Percentiles rank a stretch among this genome's conserved stretches.
Conservation (phyloP, 2,113 vertebrate species). For the Brachyhypopomus occidentalis region DNA sequence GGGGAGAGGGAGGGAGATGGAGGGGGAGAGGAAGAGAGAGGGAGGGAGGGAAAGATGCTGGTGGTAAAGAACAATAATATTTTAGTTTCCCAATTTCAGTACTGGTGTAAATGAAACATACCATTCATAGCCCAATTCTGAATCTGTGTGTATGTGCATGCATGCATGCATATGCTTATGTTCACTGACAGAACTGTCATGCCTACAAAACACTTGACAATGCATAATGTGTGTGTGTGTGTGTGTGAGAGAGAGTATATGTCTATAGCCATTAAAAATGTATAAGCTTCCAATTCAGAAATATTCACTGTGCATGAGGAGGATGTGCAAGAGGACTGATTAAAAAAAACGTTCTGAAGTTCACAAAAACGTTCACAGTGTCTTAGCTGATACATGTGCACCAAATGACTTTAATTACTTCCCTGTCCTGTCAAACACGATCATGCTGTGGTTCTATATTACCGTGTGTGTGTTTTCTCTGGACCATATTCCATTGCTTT, state of each 20-base stretch:
- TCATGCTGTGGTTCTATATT: slow-evolving; percentile 4
- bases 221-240: not conserved
- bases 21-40: no score
- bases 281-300: slow-evolving; percentile 12
- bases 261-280: slow-evolving; percentile 2
- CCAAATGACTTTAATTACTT: slow-evolving; percentile 18
- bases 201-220: not conserved
- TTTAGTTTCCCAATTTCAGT: no score
- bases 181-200: not conserved
- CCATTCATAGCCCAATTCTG: no score
- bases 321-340: not conserved
- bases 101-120: no score
- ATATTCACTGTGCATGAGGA: slow-evolving; percentile 15
- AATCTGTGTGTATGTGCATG: no score
- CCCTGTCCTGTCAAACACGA: slow-evolving; percentile 12
- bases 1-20: no score
- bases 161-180: no score
- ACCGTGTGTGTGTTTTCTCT: slow-evolving; percentile 4
- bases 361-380: not conserved
- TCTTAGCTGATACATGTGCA: slow-evolving; percentile 20
- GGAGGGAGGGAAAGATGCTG: no score
- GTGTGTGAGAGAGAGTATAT: not conserved
- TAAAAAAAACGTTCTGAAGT: slow-evolving; percentile 11
- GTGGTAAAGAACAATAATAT: no score
- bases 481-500: no score